Evolutionary conservation across 2,113 vertebrate species (phyloP), one percentile per base, ranked within the genome.

Genomic region (Archilochus colubris): DNA sequence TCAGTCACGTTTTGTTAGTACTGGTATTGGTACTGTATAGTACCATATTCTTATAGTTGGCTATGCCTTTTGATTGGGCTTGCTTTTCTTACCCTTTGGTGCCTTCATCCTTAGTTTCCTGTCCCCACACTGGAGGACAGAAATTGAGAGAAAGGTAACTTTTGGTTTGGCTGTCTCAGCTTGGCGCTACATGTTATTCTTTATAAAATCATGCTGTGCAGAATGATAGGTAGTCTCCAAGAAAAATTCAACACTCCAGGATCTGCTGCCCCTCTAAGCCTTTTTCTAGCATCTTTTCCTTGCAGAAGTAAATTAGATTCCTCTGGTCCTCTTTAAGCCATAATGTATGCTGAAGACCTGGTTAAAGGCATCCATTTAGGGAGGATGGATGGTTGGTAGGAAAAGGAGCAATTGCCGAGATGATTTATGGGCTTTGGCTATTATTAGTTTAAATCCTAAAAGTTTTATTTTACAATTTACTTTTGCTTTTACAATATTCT

Each of bases 401-500:
- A 82, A 88, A 7, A 8, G 43, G 48, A 92, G 38, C 0, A 7
- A 86, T 68, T 75, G 48, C 91, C 86, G 83, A 92, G 72, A 81
- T 92, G 80, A 94, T 83, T 90, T 93, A 92, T 63, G 57, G 27
- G 69, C 33, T 91, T 91, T 78, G 75, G 75, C 68, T 70, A 14
- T 89, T 94, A 93, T 83, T 94, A 81, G 79, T 84, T 94, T 95
- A 93, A 74, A 79, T 87, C 69, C 57, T 92, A 77, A 84, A 94
- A 84, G 92, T 91, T 76, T 91, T 91, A 93, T 96, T 97, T 92
- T 88, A 43, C 63, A 68, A 68, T 89, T 90, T 86, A 53, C 31
- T 86, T 93, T 73, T 74, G 54, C 69, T 78, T 88, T 83, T 93
- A 86, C 54, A 54, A 4, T 68, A 38, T 67, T 94, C 14, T 72